Base-by-base conservation (phyloP, 1,140 invertebrate species). In the Schlechtendalia chinensis region DNA sequence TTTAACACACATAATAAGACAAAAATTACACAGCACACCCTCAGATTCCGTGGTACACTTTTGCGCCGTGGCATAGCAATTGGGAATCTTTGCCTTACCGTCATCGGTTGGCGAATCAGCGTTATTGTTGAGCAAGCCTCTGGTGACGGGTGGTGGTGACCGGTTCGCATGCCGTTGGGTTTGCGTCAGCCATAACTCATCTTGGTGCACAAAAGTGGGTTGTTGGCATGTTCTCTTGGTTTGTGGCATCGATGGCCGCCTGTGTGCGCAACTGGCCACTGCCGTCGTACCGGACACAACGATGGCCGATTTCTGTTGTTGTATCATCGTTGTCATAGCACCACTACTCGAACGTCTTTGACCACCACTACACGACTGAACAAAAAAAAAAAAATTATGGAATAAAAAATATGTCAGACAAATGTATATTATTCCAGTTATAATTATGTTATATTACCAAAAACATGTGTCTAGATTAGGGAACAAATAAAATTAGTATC, bases 41-140 rank as follows among this genome's bases (percentile, higher is more conserved):
- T n/a, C n/a, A n/a, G n/a, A n/a, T n/a, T n/a, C n/a, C n/a, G n/a
- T n/a, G n/a, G n/a, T n/a, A n/a, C n/a, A n/a, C n/a, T n/a, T n/a
- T n/a, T n/a, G n/a, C n/a, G n/a, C n/a, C n/a, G n/a, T n/a, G n/a
- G n/a, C n/a, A n/a, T n/a, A n/a, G n/a, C n/a, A n/a, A n/a, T n/a
- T n/a, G n/a, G n/a, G n/a, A n/a, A n/a, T 39, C 32, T 3, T 8
- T 4, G 32, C 8, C 74, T 81, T 79, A 79, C 75, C 75, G 83
- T 83, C 83, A 54, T 84, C 83, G 22, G 81, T 79, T n/a, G 83
- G 83, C 22, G 83, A 83, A 22, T 83, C 82, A 5, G 79, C 82
- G 17, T 71, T 54, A 59, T 85, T 85, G 83, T 87, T 87, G 82
- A 86, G 83, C 83, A 87, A 84, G 77, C 85, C 85, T 82, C 75